Conservation (phyloP, 2,888 invertebrate species). For the Gastrophysa polygoni region DNA sequence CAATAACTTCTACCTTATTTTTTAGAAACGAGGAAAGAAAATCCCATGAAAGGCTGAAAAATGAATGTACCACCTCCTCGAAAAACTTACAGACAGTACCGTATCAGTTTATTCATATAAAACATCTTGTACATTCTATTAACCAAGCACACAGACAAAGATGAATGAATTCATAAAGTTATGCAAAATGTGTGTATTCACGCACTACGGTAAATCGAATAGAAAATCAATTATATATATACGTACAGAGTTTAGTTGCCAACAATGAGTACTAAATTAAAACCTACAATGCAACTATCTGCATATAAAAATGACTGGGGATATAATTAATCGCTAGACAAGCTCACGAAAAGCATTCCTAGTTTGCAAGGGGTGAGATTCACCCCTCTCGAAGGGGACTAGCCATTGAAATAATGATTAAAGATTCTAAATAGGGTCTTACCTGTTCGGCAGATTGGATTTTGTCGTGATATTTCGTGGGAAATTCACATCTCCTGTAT, state of each 20-base stretch:
- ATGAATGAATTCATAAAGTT: no score
- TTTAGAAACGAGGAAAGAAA: no score
- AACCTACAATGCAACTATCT: background rate
- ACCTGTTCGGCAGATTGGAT: conserved; percentile 35
- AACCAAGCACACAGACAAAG: no score
- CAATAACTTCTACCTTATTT: no score
- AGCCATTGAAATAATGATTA: conserved; percentile 38
- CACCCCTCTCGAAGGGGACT: conserved; percentile 24
- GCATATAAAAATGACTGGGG: background rate
- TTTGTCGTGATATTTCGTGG: conserved; percentile 37
- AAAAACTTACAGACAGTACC: no score
- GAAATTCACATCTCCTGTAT: conserved; percentile 30
- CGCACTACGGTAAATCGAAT: background rate
- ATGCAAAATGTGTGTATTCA: no score
- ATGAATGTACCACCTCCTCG: no score
- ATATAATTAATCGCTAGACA: conserved; percentile 23
- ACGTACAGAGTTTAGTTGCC: background rate
- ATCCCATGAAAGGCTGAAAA: no score
- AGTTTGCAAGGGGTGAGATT: conserved; percentile 19
- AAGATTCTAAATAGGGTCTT: conserved; percentile 36
- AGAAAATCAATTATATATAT: background rate
- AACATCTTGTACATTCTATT: no score
- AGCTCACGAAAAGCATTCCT: conserved; percentile 24
- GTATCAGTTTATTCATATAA: no score
- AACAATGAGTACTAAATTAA: background rate